A percentile compares a stretch with the other conserved stretches of the same genome.
Conservation (phyloP, 2,113 vertebrate genomes). For the Thermophis baileyi region DNA sequence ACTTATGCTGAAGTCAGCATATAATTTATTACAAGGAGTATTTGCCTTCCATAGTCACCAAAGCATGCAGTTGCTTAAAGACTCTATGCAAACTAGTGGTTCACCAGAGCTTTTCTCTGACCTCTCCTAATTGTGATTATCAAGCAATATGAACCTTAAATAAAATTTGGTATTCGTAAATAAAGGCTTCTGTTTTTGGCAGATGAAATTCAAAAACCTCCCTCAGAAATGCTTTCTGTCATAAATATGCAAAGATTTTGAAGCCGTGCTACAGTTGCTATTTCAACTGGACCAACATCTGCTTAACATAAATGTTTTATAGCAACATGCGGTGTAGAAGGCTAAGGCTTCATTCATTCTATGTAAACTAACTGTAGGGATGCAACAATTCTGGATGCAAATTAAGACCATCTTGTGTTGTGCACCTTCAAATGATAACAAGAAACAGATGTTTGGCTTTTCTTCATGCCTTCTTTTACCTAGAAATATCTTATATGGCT, state of each 20-base stretch:
- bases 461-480: neutral
- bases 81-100: neutral
- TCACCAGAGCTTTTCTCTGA: neutral
- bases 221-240: neutral
- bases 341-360: neutral
- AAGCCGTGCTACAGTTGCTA: neutral
- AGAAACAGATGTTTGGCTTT: neutral
- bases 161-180: neutral
- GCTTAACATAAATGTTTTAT: neutral
- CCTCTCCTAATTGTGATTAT: neutral
- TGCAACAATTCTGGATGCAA: neutral
- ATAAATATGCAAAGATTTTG: neutral
- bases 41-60: neutral
- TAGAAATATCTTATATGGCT: neutral
- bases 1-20: neutral
- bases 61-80: neutral
- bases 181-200: neutral
- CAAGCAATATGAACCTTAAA: neutral
- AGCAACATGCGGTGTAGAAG: neutral
- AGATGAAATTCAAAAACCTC: neutral
- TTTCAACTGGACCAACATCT: neutral
- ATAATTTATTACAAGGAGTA: neutral
- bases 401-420: neutral
- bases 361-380: neutral
- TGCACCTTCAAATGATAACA: neutral